Base-by-base conservation (phyloP, 2,797 vertebrate species). In the Kryptopterus vitreolus region DNA sequence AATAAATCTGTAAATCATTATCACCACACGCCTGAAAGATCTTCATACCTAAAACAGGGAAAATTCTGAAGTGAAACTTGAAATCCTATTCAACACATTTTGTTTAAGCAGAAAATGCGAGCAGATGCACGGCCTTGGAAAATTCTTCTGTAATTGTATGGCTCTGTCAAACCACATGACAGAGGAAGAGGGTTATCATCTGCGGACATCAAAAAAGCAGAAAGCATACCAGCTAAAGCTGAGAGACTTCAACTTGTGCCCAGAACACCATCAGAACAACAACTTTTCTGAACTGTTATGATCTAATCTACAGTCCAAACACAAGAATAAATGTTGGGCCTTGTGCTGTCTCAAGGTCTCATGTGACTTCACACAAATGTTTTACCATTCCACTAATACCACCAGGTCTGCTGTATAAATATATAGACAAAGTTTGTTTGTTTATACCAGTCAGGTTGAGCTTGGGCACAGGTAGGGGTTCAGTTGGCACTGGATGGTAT, bases 381-480 rank as follows among this genome's bases (percentile, higher is more conserved):
- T 69, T 24, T 69, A 22, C 48, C 68, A 33, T 22, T 68, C 12
- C 63, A 68, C 38, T 16, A 46, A 8, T 22, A 5, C 15, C 46
- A 50, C 15, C 10, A 50, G 13, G 18, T 11, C 29, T n/a, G 26
- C 31, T 71, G 3, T 31, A 52, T 11, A 6, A 50, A 31, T 52
- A 22, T 31, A 52, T 31, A 12, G 10, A 53, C 1, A 52, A 53
- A 53, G 12, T 9, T 6, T 33, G 9, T 35, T 38, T 31, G 22
- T 58, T 74, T 58, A 0, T 89, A 98, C 98, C 98, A 2, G 97
- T 99, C 61, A 99, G 92, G 87, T 99, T 99, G 81, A 99, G 89
- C 85, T 99, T 99, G 0, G 98, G 97, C 71, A 99, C 96, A 18
- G 97, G 96, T 76, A 99, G 87, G 1, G 97, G 97, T 82, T 99